Percentiles rank a stretch among this genome's conserved stretches.
Conservation (phyloP, 1,140 invertebrate species). For the Coptotermes formosanus region DNA sequence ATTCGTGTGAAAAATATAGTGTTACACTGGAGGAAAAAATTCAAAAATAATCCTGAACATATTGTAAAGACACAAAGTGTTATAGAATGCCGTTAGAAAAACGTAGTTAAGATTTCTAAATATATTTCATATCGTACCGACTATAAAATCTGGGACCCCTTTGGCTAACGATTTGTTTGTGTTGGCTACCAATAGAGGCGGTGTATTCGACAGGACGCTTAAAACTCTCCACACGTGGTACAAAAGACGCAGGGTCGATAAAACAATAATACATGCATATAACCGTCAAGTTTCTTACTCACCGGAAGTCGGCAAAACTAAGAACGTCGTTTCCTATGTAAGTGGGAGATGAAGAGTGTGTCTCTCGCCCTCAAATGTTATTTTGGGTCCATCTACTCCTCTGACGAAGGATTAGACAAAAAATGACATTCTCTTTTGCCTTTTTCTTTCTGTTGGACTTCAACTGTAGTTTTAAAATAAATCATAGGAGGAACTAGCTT, state of each 20-base stretch:
- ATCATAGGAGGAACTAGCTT: background rate
- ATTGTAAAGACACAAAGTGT: background rate
- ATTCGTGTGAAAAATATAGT: too few species aligned
- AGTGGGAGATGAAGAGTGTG: background rate
- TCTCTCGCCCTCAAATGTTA: constrained; percentile 9
- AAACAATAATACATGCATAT: constrained; percentile 18
- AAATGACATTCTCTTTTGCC: background rate
- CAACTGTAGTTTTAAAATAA: constrained; percentile 6
- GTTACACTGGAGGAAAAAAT: background rate
- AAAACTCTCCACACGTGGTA: background rate
- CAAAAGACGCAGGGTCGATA: background rate
- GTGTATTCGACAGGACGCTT: background rate
- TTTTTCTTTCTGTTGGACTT: background rate
- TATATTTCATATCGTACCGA: background rate
- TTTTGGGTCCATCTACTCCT: background rate
- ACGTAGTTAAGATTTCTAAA: background rate
- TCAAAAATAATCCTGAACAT: background rate
- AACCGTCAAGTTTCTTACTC: background rate
- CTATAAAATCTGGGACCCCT: constrained; percentile 6
- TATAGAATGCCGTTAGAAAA: background rate
- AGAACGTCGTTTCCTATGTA: background rate
- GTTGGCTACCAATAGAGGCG: background rate
- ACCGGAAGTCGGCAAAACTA: background rate
- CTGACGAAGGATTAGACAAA: background rate
- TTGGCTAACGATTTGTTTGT: constrained; percentile 5